Evolutionary conservation across 2,888 invertebrate species (phyloP).

Genomic region (Metalampra italica): DNA sequence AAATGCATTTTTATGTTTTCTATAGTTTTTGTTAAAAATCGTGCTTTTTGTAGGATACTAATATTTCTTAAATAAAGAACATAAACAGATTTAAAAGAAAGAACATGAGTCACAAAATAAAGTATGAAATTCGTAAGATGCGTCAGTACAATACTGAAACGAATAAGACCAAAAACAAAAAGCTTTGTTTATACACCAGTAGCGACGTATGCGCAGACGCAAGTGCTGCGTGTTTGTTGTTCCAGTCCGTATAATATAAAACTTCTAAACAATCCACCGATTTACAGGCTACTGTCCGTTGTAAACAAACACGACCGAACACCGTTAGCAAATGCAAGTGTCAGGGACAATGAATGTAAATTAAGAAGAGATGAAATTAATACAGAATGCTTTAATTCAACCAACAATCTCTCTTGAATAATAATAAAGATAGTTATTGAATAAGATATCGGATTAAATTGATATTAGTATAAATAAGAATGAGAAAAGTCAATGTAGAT

Average conservation of each 20-base stretch:
- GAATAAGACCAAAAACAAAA: neutral
- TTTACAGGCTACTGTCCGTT: slow-evolving; percentile 60
- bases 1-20: neutral
- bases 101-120: too few species aligned
- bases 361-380: too few species aligned
- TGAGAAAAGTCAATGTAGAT: too few species aligned
- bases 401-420: too few species aligned
- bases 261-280: slow-evolving; percentile 68
- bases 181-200: neutral
- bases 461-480: too few species aligned
- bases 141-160: neutral
- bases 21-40: too few species aligned
- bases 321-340: slow-evolving; percentile 29
- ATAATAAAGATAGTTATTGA: too few species aligned
- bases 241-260: slow-evolving; percentile 55
- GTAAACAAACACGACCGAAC: slow-evolving; percentile 51
- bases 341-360: neutral
- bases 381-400: too few species aligned
- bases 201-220: slow-evolving; percentile 1
- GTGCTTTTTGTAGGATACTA: neutral
- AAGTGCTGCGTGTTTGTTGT: slow-evolving; percentile 43
- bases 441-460: too few species aligned
- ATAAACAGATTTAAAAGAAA: too few species aligned
- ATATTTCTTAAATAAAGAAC: too few species aligned
- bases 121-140: too few species aligned